Evolutionary conservation across 2,888 invertebrate genomes (phyloP).

Genomic region (Drosophila yooni): DNA sequence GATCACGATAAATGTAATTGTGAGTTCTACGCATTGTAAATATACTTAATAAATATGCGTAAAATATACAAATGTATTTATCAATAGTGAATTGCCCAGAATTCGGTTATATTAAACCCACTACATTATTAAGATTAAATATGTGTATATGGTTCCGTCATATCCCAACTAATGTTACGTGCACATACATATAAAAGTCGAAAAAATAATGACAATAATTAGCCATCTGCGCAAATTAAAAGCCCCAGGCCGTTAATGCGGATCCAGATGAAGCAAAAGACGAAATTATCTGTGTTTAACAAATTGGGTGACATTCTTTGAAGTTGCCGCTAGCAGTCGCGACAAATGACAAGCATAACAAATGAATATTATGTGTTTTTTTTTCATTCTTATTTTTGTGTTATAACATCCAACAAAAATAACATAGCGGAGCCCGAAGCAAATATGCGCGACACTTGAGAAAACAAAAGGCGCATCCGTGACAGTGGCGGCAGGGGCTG

Average conservation of each 20-base stretch:
- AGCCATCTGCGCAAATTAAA: conserved; percentile 64
- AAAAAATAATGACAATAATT: conserved; percentile 52
- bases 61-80: neutral
- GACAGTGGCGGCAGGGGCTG: conserved; percentile 26
- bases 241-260: conserved; percentile 32
- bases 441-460: conserved; percentile 69
- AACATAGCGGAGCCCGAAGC: conserved; percentile 30
- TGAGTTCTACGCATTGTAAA: neutral
- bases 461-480: conserved; percentile 62
- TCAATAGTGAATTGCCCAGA: neutral
- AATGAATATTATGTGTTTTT: conserved; percentile 80
- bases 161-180: conserved; percentile 2
- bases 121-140: neutral
- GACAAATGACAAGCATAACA: conserved; percentile 83
- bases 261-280: conserved; percentile 33
- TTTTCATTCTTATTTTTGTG: conserved; percentile 42
- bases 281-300: conserved; percentile 78
- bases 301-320: conserved; percentile 81
- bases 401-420: conserved; percentile 59
- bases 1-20: neutral
- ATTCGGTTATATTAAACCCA: neutral
- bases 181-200: conserved; percentile 2
- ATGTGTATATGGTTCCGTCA: neutral
- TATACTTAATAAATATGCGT: neutral
- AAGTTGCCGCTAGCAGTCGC: conserved; percentile 71